These are phyloP conservation scores for Triplophysa tibetana DNA, from an alignment of 2,113 vertebrate genomes.

Conservation along the genomic window DNA sequence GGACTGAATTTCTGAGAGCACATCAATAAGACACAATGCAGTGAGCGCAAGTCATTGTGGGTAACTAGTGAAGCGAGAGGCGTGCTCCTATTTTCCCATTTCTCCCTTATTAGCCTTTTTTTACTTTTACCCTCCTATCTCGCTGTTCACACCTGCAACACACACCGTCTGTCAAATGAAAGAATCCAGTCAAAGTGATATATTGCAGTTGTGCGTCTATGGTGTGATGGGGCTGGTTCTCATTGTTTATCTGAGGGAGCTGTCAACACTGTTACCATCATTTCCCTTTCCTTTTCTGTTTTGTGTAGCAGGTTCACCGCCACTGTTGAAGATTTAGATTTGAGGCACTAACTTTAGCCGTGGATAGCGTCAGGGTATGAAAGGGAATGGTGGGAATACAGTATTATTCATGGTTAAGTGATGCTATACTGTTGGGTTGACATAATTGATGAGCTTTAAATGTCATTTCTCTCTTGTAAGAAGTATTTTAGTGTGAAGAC, in stretches of 20 bases:
- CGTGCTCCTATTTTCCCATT: neutral
- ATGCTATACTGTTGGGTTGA: neutral
- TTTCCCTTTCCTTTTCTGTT: slow-evolving; percentile 14
- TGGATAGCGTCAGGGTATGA: too few species aligned
- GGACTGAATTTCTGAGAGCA: neutral
- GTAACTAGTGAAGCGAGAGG: neutral
- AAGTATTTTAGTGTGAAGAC: neutral
- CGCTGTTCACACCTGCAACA: neutral
- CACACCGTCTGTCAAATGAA: neutral
- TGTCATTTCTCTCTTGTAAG: neutral
- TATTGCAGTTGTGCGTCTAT: slow-evolving; percentile 4
- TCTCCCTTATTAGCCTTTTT: neutral
- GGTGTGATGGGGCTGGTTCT: slow-evolving; percentile 2
- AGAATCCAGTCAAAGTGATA: neutral
- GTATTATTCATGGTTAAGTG: neutral
- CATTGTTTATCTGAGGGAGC: slow-evolving; percentile 14
- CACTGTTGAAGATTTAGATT: neutral
- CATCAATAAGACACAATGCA: neutral
- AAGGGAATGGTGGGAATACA: too few species aligned
- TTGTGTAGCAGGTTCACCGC: neutral
- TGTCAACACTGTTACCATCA: neutral
- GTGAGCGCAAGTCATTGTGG: neutral
- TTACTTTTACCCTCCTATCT: too few species aligned
- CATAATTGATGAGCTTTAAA: neutral
- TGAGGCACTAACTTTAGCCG: neutral